Conservation (phyloP, 92 coral and sea anemone species). For the Umimayanthus kanabou region DNA sequence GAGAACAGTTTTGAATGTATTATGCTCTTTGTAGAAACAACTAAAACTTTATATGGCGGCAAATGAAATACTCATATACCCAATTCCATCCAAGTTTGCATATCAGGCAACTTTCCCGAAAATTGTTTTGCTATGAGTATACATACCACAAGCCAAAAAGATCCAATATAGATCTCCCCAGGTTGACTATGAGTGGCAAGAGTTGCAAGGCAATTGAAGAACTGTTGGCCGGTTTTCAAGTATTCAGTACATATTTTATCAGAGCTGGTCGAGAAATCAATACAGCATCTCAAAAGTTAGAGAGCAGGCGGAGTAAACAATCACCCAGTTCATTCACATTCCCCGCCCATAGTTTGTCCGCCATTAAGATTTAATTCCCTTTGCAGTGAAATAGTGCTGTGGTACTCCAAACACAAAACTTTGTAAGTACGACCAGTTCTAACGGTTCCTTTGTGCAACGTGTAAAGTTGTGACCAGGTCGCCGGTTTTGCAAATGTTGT, state of each 20-base stretch:
- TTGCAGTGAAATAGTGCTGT: not conserved
- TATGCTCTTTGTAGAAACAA: not conserved
- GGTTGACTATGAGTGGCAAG: not conserved
- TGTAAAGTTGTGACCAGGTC: not conserved
- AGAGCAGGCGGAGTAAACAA: not conserved
- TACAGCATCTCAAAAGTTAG: not conserved
- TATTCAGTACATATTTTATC: not conserved
- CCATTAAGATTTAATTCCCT: not conserved
- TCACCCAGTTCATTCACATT: not conserved
- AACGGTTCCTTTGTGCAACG: conserved; percentile 2
- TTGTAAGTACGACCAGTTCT: not conserved
- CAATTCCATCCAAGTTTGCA: not conserved
- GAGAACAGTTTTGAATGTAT: not conserved
- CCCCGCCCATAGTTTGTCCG: conserved; percentile 15
- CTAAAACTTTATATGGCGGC: not conserved
- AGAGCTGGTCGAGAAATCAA: not conserved
- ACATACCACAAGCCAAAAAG: not conserved
- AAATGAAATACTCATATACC: not conserved
- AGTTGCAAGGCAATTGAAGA: not conserved
- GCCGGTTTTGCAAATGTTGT: not conserved
- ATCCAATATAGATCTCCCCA: not conserved
- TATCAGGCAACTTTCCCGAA: not conserved
- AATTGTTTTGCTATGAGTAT: not conserved
- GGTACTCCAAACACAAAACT: not conserved
- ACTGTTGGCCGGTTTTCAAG: not conserved